phyloP scores from a whole-genome alignment of 1,140 invertebrate genomes.

The Pseudomyrmex dendroicus region DNA sequence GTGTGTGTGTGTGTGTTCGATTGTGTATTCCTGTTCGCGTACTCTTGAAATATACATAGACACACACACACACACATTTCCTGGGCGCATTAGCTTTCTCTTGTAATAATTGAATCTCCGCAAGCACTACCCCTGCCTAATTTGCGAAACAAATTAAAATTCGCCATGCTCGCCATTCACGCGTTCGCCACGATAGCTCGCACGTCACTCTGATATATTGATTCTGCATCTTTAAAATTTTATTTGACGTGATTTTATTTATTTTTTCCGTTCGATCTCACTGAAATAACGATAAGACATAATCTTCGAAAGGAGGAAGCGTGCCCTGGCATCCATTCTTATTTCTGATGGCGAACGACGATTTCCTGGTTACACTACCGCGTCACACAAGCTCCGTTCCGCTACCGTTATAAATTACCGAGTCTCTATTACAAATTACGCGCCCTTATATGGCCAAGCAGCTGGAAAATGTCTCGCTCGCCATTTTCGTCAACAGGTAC shows the following conservation, averaged over 20 bases:
- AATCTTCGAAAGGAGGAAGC: slow-evolving; percentile 2
- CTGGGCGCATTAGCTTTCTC: slow-evolving; percentile 72
- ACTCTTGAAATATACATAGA: slow-evolving; percentile 26
- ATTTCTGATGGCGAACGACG: slow-evolving; percentile 18
- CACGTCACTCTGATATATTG: slow-evolving; percentile 10
- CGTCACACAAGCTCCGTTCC: slow-evolving; percentile 1
- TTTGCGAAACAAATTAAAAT: slow-evolving; percentile 72
- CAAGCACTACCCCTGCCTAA: slow-evolving; percentile 65
- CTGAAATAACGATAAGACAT: background rate
- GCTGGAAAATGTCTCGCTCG: slow-evolving; percentile 70
- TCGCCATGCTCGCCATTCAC: slow-evolving; percentile 44
- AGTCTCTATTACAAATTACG: slow-evolving; percentile 72
- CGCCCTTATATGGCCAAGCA: slow-evolving; percentile 57
- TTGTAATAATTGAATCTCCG: slow-evolving; percentile 73
- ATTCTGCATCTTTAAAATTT: slow-evolving; percentile 23
- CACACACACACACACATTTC: slow-evolving; percentile 62
- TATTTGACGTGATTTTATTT: background rate
- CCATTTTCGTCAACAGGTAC: slow-evolving; percentile 73
- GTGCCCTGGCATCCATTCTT: background rate
- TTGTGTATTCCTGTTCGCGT: slow-evolving; percentile 51
- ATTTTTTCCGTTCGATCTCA: background rate
- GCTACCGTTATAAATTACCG: slow-evolving; percentile 56
- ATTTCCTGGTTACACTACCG: slow-evolving; percentile 56
- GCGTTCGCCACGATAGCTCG: slow-evolving; percentile 6
- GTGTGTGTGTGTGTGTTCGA: slow-evolving; percentile 50